Conservation (phyloP, 1,140 invertebrate species). For the Atta colombica region DNA sequence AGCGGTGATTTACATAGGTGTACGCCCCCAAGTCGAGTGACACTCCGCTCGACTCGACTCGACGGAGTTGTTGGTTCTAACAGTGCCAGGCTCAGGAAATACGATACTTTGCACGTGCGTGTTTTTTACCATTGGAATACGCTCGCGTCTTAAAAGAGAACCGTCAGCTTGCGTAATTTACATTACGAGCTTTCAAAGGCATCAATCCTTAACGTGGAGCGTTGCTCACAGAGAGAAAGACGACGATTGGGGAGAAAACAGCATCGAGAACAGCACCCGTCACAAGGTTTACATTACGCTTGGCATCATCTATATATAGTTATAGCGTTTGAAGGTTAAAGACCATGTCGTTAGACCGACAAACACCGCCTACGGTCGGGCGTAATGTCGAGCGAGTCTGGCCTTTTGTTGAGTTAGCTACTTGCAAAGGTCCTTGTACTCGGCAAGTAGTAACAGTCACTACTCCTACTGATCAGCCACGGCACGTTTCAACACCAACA, state of each 20-base stretch:
- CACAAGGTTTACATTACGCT: slow-evolving; percentile 63
- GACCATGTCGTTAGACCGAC: slow-evolving; percentile 67
- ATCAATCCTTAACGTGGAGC: not conserved
- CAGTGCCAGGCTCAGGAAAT: slow-evolving; percentile 28
- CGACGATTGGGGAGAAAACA: not conserved
- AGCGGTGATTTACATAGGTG: slow-evolving; percentile 68
- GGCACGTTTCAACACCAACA: not conserved
- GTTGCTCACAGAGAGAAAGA: not conserved
- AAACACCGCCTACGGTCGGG: slow-evolving; percentile 41
- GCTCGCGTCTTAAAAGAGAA: not conserved
- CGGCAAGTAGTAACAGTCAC: slow-evolving; percentile 28
- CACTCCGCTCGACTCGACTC: slow-evolving; percentile 22
- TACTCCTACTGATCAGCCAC: not conserved
- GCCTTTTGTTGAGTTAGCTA: slow-evolving; percentile 34
- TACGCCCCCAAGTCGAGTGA: slow-evolving; percentile 53
- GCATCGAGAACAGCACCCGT: slow-evolving; percentile 3
- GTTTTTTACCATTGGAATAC: slow-evolving; percentile 21
- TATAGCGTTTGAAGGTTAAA: slow-evolving; percentile 64
- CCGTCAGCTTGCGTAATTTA: slow-evolving; percentile 17
- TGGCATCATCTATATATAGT: slow-evolving; percentile 40
- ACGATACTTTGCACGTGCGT: slow-evolving; percentile 38
- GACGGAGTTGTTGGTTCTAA: slow-evolving; percentile 27
- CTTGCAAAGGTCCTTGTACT: slow-evolving; percentile 48
- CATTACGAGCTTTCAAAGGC: not conserved
- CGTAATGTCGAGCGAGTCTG: slow-evolving; percentile 56